Evolutionary conservation across 2,888 invertebrate species (phyloP), one percentile per base, ranked within the genome.

Genomic region (Panzeria rudis): DNA sequence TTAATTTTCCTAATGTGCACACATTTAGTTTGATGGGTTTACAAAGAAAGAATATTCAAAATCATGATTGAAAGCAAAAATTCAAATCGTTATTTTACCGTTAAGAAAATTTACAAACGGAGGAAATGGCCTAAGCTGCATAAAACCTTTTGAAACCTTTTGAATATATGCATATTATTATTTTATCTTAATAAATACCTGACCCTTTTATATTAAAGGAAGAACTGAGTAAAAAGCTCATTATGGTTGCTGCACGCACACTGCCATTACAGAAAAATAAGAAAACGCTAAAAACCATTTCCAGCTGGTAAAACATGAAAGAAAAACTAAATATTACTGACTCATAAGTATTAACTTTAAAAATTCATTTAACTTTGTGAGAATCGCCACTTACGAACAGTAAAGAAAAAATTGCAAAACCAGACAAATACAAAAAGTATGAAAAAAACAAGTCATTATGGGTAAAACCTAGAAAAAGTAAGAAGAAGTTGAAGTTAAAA

Each of bases 291-390:
- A 80, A 66, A 47, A 66, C 32, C 69, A 52, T 41, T 44, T 54
- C 9, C 32, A 71, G 8, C 35, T 15, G 50, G 6, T 13, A 54
- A 54, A 41, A 56, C 52, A 52, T 2, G 41, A 7, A 25, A 59
- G 25, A 20, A 17, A 23, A 23, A 7, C 38, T 50, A 29, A 73
- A 83, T 52, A 23, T 4, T 13, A 81, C 77, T 56, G 77, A 78
- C 50, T 85, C 81, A 79, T 44, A 78, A 75, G 73, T 64, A 82
- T 82, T 82, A 71, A 62, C 78, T 82, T 80, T 69, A 64, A 71
- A 85, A 82, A 78, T 82, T 85, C 78, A 82, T 82, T 85, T 78
- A 78, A 85, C 56, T 64, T 80, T 56, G 29, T 59, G 69, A 52
- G 64, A 75, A 81, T 64, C 64, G 69, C 62, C 72, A 73, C 61